A percentile compares a stretch with the other conserved stretches of the same genome.
Evolutionary conservation across 2,797 vertebrate species (phyloP).

Genomic region (Malurus leucopterus): DNA sequence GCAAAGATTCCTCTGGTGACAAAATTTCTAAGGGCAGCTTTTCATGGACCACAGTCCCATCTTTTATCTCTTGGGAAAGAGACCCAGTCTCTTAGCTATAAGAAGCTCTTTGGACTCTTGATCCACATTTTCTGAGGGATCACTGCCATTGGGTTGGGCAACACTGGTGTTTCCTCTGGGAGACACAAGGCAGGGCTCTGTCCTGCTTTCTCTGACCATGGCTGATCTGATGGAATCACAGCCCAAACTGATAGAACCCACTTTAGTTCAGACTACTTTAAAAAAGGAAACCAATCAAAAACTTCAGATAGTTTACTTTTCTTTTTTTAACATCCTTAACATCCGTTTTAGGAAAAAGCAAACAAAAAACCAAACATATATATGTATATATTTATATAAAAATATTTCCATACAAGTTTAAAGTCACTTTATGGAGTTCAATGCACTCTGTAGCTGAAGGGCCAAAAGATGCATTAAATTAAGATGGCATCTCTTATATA

Average conservation of each 20-base stretch:
- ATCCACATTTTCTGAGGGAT: background rate
- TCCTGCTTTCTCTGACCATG: background rate
- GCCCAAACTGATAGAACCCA: background rate
- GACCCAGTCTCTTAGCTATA: too few relatives aligned
- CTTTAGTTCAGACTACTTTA: background rate
- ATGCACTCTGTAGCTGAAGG: background rate
- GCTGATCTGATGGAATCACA: background rate
- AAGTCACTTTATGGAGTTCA: background rate
- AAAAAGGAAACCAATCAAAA: background rate
- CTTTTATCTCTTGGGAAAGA: background rate
- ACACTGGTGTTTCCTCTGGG: fast-evolving
- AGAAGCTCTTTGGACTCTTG: background rate
- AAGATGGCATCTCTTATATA: fast-evolving
- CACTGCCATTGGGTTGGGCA: background rate
- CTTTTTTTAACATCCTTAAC: background rate
- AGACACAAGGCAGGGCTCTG: background rate
- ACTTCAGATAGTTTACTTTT: background rate
- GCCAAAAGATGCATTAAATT: background rate
- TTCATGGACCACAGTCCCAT: background rate
- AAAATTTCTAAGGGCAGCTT: background rate
- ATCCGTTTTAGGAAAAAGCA: background rate
- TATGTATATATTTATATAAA: background rate
- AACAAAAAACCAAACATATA: background rate
- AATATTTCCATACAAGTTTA: background rate
- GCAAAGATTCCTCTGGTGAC: background rate